A percentile compares a stretch with the other conserved stretches of the same genome.
These are phyloP conservation scores for Crotalus horridus DNA, from an alignment of 2,113 vertebrate species.

Conservation along the genomic window DNA sequence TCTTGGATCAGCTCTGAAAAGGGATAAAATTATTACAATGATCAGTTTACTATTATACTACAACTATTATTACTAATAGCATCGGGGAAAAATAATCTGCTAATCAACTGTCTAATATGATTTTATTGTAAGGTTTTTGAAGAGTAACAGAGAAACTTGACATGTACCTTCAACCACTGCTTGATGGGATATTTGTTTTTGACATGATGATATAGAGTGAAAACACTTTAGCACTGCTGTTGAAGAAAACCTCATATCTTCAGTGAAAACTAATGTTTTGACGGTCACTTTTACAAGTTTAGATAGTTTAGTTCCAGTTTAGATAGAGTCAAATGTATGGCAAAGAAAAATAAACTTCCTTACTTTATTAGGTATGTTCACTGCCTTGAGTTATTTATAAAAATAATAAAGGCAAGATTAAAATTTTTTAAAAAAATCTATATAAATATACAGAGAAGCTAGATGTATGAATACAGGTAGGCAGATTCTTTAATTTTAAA, in stretches of 20 bases:
- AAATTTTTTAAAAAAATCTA: not conserved
- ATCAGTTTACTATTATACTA: not conserved
- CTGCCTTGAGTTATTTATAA: not conserved
- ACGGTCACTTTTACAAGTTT: not conserved
- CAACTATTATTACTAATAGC: not conserved
- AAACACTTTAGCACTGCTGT: not conserved
- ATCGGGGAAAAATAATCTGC: not conserved
- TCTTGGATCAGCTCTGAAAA: not conserved
- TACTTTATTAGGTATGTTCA: not conserved
- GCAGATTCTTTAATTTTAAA: not conserved
- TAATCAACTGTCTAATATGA: not conserved
- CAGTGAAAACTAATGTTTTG: conserved; percentile 14
- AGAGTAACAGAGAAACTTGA: conserved; percentile 15
- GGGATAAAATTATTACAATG: not conserved
- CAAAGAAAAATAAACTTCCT: conserved; percentile 21
- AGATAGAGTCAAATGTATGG: conserved; percentile 16
- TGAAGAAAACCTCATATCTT: conserved; percentile 26
- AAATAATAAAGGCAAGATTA: not conserved
- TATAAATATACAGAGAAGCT: not conserved
- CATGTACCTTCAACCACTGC: not conserved
- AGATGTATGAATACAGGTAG: not conserved
- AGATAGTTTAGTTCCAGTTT: conserved; percentile 4
- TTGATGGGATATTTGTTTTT: conserved; percentile 20
- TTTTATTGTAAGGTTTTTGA: not conserved
- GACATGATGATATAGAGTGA: conserved; percentile 6